Percentiles rank a stretch among this genome's conserved stretches.
Evolutionary conservation across 2,113 vertebrate species (phyloP).

Genomic region (Anoplopoma fimbria): DNA sequence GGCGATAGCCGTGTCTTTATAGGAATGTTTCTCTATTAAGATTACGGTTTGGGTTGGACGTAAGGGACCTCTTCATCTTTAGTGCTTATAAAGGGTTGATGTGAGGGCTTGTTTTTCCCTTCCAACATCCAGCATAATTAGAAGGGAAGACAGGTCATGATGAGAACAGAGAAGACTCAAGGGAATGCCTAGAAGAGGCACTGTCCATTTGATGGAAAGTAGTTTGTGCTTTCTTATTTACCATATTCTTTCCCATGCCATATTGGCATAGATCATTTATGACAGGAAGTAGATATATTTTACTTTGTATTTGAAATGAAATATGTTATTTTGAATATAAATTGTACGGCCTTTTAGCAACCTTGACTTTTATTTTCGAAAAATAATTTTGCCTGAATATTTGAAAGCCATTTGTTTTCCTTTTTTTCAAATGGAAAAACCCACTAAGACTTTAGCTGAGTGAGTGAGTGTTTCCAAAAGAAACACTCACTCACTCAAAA

Average conservation of each 20-base stretch:
- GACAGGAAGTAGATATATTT: background rate
- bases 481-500: no score
- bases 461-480: no score
- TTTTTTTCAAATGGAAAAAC: background rate
- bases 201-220: background rate
- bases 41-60: background rate
- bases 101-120: background rate
- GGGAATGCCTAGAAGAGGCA: background rate
- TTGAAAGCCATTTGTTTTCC: background rate
- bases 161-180: background rate
- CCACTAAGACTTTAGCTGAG: no score
- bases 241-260: background rate
- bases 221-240: background rate
- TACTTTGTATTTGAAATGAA: background rate
- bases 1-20: constrained; percentile 48
- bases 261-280: background rate
- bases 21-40: constrained; percentile 23
- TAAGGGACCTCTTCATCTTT: background rate
- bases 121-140: background rate
- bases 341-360: background rate
- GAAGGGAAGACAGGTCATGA: background rate
- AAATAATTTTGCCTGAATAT: background rate
- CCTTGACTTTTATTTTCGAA: background rate
- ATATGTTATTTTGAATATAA: background rate
- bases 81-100: background rate